phyloP scores from a whole-genome alignment of 2,113 vertebrate genomes.

The Antidorcas marsupialis region DNA sequence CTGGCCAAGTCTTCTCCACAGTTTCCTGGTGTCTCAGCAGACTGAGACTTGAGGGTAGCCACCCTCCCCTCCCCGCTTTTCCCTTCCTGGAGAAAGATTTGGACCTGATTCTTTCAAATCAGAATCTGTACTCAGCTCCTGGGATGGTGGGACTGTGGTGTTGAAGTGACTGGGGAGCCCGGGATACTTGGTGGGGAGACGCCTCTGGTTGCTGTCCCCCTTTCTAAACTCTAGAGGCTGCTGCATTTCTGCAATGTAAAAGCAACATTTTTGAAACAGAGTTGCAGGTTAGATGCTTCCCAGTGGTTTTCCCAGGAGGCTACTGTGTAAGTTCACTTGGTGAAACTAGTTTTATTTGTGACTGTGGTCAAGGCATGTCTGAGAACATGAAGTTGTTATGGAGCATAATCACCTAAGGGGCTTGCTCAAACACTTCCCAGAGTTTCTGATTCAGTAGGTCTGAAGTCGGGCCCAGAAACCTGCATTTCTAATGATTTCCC shows the following conservation, averaged over 20 bases:
- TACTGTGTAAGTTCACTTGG: not conserved
- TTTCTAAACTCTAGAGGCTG: not conserved
- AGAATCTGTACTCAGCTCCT: not conserved
- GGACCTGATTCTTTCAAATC: not conserved
- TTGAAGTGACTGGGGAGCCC: rapidly evolving
- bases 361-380: not conserved
- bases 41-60: not conserved
- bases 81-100: not conserved
- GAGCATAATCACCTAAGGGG: not conserved
- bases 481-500: not conserved
- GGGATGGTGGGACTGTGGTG: rapidly evolving
- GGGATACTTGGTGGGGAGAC: rapidly evolving
- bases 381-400: not conserved
- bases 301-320: not conserved
- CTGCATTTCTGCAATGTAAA: not conserved
- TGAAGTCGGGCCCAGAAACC: not conserved
- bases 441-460: not conserved
- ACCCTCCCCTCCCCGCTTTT: not conserved
- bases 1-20: not conserved
- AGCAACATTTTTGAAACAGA: not conserved
- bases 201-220: not conserved
- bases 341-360: not conserved
- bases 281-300: not conserved
- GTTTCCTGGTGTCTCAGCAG: not conserved
- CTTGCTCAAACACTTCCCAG: not conserved